These are phyloP conservation scores for Tachysurus fulvidraco DNA, from an alignment of 2,113 vertebrate species.

Conservation along the genomic window DNA sequence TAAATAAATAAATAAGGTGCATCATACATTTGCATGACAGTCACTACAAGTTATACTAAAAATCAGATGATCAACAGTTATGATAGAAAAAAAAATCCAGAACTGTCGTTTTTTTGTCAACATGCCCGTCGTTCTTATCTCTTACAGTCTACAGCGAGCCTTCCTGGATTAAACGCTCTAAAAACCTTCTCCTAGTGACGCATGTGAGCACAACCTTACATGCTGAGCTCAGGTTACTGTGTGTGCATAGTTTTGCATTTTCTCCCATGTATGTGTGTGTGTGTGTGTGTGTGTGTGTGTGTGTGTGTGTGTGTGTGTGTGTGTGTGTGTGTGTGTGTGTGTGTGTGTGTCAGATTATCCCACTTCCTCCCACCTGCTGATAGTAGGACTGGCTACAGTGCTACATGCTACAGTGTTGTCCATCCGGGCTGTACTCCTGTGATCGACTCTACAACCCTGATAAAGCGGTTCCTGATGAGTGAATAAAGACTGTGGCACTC, in stretches of 20 bases:
- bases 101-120: too few relatives aligned
- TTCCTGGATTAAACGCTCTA: too few relatives aligned
- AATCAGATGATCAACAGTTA: neutral
- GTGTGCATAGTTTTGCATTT: neutral
- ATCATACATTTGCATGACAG: too few relatives aligned
- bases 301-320: neutral
- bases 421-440: neutral
- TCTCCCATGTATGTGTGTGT: neutral
- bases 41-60: neutral
- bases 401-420: neutral
- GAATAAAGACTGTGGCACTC: neutral
- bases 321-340: neutral
- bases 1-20: too few relatives aligned
- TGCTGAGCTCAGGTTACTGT: conserved; percentile 16
- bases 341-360: neutral
- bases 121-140: too few relatives aligned
- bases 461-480: neutral
- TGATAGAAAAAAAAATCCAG: too few relatives aligned
- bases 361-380: neutral
- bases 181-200: too few relatives aligned
- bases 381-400: neutral
- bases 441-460: neutral
- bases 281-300: neutral
- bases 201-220: too few relatives aligned
- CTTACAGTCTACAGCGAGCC: too few relatives aligned